Conservation (phyloP, 2,113 vertebrate genomes). For the Sander vitreus region DNA sequence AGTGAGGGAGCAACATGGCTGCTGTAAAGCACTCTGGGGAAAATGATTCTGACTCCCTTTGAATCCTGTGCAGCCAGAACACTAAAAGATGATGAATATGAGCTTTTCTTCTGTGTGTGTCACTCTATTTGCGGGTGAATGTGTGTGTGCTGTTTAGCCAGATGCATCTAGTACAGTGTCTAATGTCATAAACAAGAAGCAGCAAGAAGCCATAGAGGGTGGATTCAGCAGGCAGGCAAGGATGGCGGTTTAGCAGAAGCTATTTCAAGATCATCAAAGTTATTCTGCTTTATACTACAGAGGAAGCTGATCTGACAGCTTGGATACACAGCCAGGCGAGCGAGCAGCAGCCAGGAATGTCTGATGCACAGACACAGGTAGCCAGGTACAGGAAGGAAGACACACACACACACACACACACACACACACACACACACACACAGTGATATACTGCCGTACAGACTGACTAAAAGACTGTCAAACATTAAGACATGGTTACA, state of each 20-base stretch:
- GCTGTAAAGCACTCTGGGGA: slow-evolving; percentile 18
- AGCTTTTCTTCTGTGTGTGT: slow-evolving; percentile 23
- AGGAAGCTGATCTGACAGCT: slow-evolving; percentile 68
- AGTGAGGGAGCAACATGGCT: slow-evolving; percentile 21
- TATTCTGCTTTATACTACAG: slow-evolving; percentile 47
- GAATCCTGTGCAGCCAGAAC: slow-evolving; percentile 38
- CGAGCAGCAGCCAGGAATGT: slow-evolving; percentile 36
- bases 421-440: slow-evolving; percentile 5
- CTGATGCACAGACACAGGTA: slow-evolving; percentile 39
- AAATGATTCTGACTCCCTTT: slow-evolving; percentile 20
- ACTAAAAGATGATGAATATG: slow-evolving; percentile 33
- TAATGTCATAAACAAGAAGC: slow-evolving; percentile 65
- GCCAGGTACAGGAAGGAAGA: slow-evolving; percentile 38
- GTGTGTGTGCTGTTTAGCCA: slow-evolving; percentile 18
- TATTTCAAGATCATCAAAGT: slow-evolving; percentile 74
- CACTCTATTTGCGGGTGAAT: slow-evolving; percentile 15
- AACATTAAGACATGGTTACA: slow-evolving; percentile 43
- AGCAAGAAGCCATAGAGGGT: slow-evolving; percentile 26
- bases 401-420: slow-evolving; percentile 24
- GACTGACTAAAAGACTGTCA: slow-evolving; percentile 29
- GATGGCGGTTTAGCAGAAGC: slow-evolving; percentile 52
- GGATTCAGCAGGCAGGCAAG: slow-evolving; percentile 42
- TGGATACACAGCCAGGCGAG: slow-evolving; percentile 41
- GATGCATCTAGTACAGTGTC: slow-evolving; percentile 31
- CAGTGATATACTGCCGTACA: slow-evolving; percentile 17